Conservation (phyloP, 2,888 invertebrate genomes). For the Polydrusus pterygomalis region DNA sequence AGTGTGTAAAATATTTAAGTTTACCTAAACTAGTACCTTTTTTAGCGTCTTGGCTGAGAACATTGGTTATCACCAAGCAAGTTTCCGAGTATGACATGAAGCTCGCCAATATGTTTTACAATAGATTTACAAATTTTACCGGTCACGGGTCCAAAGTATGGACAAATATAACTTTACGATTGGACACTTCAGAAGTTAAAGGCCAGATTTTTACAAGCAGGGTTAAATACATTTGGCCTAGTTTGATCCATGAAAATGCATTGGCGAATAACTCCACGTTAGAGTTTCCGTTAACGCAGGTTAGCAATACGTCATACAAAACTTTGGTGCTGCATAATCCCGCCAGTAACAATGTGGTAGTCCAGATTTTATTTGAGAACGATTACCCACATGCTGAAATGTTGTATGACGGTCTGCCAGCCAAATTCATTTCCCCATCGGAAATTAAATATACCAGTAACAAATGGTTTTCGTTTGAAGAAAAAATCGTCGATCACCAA, state of each 20-base stretch:
- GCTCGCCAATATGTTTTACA: constrained; percentile 78
- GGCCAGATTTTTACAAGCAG: constrained; percentile 80
- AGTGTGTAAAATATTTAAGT: no score
- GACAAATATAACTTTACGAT: constrained; percentile 82
- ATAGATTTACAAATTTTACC: constrained; percentile 76
- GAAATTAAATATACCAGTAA: constrained; percentile 43
- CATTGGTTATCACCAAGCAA: constrained; percentile 78
- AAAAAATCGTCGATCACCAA: constrained; percentile 34
- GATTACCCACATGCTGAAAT: constrained; percentile 78
- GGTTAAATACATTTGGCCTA: constrained; percentile 83
- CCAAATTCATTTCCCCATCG: constrained; percentile 63
- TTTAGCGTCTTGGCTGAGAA: constrained; percentile 81
- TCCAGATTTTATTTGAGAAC: constrained; percentile 82
- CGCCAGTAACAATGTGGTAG: constrained; percentile 79
- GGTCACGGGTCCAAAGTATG: constrained; percentile 72
- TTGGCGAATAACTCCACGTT: constrained; percentile 72
- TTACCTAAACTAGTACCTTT: constrained; percentile 57
- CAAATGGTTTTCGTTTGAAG: constrained; percentile 52
- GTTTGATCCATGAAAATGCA: constrained; percentile 67
- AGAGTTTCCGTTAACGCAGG: constrained; percentile 79
- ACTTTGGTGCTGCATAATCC: constrained; percentile 85
- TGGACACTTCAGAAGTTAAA: constrained; percentile 84
- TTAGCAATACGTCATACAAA: constrained; percentile 68
- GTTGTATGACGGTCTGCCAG: constrained; percentile 73
- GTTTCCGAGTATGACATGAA: constrained; percentile 82